phyloP scores from a whole-genome alignment of 2,113 vertebrate genomes.

The Clarias magur region DNA sequence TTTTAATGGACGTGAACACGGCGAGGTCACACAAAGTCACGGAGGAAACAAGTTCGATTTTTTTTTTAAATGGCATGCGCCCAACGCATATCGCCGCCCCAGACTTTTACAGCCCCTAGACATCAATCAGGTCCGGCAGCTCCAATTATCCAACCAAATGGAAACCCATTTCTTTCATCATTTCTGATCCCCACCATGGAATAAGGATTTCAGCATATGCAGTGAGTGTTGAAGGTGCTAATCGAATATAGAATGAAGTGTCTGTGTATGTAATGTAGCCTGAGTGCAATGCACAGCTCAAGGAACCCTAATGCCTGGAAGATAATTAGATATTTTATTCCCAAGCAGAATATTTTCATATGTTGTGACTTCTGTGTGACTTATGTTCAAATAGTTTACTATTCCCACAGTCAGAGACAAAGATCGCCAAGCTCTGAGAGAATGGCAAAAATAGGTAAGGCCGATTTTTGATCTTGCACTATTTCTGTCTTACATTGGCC shows the following conservation, averaged over 20 bases:
- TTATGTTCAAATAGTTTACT: not conserved
- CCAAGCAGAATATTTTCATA: not conserved
- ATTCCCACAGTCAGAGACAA: not conserved
- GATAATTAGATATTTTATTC: not conserved
- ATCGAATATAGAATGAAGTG: conserved; percentile 33
- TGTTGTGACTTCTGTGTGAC: not conserved
- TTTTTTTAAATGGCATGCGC: conserved; percentile 32
- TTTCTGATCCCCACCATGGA: conserved; percentile 45
- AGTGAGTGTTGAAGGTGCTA: conserved; percentile 42
- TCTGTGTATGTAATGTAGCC: conserved; percentile 13
- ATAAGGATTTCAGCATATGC: conserved; percentile 29
- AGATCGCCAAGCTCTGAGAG: not conserved
- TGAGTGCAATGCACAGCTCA: not conserved
- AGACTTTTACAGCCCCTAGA: conserved; percentile 34
- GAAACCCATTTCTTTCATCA: conserved; percentile 54
- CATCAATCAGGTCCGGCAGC: conserved; percentile 57
- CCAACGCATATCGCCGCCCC: conserved; percentile 27
- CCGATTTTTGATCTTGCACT: not conserved
- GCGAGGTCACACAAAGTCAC: conserved; percentile 57
- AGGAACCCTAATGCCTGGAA: conserved; percentile 4
- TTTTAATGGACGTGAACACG: conserved; percentile 52
- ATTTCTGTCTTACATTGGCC: not conserved
- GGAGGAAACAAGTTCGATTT: conserved; percentile 33
- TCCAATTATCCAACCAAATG: conserved; percentile 56
- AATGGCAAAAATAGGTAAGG: not conserved